Evolutionary conservation across 1,140 invertebrate species (phyloP), one percentile per base, ranked within the genome.

Genomic region (Hesperophylax magnus): DNA sequence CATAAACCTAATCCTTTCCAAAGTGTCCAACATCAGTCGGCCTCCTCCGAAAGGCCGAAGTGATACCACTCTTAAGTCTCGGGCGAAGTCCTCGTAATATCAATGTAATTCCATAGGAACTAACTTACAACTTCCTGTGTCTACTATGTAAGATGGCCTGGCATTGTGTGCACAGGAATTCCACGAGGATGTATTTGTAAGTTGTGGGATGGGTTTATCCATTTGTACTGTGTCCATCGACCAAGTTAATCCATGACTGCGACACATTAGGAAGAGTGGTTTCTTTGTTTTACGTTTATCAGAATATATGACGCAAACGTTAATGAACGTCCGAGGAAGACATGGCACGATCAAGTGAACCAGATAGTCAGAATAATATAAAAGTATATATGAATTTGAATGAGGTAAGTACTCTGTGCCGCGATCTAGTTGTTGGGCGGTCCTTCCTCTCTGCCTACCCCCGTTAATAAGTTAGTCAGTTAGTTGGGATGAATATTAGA

Each of bases 31-130:
- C 69, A 53, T 54, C 67, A 71, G 34, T 20, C 52, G 52, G 69
- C 11, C 18, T 31, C n/a, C 22, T n/a, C 63, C 20, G 18, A 72
- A 72, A 54, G 56, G 69, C 7, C 69, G 52, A 53, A 72, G 20
- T 72, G 52, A 56, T 72, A 72, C 52, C 69, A 24, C 69, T 53
- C 69, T 72, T 56, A 72, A 72, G 69, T 52, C n/a, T 20, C 11
- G 27, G 47, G 17, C 20, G 39, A 47, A 47, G 39, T 47, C 39
- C 39, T 47, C 39, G 9, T 72, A 56, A 72, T 72, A 72, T 72
- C 69, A 72, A 53, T 72, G 69, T 72, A 56, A 72, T 72, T 72
- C 69, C 69, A 72, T 53, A 52, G 52, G 69, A 72, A 72, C 63
- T 15, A 27, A 31, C 63, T n/a, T 31, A 31, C 39, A 47, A 47